Base-by-base conservation (phyloP, 1,140 invertebrate species). In the Drosophila dunni region DNA sequence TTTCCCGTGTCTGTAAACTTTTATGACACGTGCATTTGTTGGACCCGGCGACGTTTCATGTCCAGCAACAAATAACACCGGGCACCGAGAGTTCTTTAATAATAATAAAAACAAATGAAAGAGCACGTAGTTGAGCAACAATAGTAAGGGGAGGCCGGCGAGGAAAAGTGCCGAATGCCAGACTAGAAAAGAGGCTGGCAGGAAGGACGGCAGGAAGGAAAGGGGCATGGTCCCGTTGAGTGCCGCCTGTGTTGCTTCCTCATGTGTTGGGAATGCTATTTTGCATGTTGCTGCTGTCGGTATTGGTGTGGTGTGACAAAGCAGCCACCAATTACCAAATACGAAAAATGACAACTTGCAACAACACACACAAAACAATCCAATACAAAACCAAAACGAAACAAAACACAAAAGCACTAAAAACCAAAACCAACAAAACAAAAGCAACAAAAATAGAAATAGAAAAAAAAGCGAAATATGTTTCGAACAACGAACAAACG, bases 31-130 rank as follows among this genome's bases (percentile, higher is more conserved):
- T 86, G 82, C 75, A 70, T 78, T 75, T 68, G 63, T 63, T 82
- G 75, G 53, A 64, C 53, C 60, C 60, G 58, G 46, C 44, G 50
- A 20, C 66, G 58, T 36, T 57, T 8, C 58, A 51, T 58, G 57
- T 58, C 66, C 81, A 64, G 64, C 77, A 80, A 83, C 81, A 84
- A 83, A 83, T 79, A 80, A 79, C 54, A 53, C 57, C 46, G 70
- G 66, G 66, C 82, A 78, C 73, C 71, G 66, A 88, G 82, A 79
- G 76, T 88, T 86, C 76, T 86, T 88, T 86, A 86, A 86, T 86
- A 86, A 86, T 86, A 86, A 86, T 86, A 86, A 86, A 86, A 86
- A 86, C 82, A 88, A 86, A 86, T 86, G 83, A 86, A 86, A 86
- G 76, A 86, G 79, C 82, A 88, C 79, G 82, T 86, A 88, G 79